These are phyloP conservation scores for Poeciliopsis infans DNA, from an alignment of 2,797 vertebrate genomes.

Conservation along the genomic window DNA sequence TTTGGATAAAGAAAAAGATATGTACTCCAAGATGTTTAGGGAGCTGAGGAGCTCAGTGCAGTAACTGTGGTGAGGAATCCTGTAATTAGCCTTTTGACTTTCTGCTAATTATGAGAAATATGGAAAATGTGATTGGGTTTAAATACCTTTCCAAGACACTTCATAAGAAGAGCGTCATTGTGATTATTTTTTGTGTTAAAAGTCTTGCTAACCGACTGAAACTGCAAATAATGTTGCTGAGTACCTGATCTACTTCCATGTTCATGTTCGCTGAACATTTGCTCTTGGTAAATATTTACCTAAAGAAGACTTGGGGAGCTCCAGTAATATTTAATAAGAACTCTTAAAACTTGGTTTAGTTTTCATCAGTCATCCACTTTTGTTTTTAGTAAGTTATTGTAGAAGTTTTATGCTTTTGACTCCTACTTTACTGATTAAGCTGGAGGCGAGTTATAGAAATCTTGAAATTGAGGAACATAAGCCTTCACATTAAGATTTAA, in stretches of 20 bases:
- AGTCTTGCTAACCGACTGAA: neutral
- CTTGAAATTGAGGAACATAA: neutral
- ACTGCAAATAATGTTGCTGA: neutral
- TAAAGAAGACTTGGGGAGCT: neutral
- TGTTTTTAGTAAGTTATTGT: neutral
- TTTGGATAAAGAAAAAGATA: constrained; percentile 72
- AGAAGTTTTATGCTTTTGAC: neutral
- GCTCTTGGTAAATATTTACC: neutral
- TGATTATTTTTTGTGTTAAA: neutral
- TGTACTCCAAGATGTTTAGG: constrained; percentile 77
- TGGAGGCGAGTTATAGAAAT: neutral
- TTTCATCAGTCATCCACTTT: neutral
- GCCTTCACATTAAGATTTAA: neutral
- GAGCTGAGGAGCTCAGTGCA: constrained; percentile 36
- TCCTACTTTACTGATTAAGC: neutral
- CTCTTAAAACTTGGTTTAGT: neutral
- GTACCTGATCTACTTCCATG: neutral
- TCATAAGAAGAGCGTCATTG: neutral
- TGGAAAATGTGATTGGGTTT: no score
- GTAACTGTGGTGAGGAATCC: constrained; percentile 24
- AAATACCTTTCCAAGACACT: neutral
- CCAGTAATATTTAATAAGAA: neutral
- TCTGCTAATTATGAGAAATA: neutral
- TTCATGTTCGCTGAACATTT: neutral
- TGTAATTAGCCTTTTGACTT: neutral